These are phyloP conservation scores for Hippolais icterina DNA, from an alignment of 2,113 vertebrate species.

Conservation along the genomic window DNA sequence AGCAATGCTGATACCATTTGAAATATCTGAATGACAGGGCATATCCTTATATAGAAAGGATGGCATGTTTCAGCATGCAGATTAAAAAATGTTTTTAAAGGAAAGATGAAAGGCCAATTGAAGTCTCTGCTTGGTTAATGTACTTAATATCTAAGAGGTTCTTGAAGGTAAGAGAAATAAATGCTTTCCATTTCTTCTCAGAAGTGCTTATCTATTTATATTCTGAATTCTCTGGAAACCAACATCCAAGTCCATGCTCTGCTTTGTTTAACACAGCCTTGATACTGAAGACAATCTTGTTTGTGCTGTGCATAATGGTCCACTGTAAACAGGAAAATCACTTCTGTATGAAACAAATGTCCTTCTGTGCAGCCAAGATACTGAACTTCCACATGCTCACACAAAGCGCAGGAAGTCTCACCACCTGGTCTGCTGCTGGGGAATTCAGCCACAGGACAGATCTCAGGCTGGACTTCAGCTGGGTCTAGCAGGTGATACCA, in stretches of 20 bases:
- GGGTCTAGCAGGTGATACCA: not conserved
- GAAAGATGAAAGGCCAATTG: not conserved
- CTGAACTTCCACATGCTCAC: not conserved
- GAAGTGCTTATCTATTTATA: not conserved
- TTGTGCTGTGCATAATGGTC: not conserved
- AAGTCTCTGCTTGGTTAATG: not conserved
- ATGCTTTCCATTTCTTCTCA: not conserved
- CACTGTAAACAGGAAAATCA: not conserved
- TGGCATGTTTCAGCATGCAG: not conserved
- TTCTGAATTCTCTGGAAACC: not conserved
- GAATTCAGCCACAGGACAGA: not conserved
- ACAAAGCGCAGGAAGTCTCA: rapidly evolving
- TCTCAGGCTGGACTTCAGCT: not conserved
- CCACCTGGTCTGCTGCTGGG: not conserved
- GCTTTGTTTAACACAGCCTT: not conserved
- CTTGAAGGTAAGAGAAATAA: not conserved
- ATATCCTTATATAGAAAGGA: not conserved
- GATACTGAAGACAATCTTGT: not conserved
- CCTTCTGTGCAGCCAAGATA: not conserved
- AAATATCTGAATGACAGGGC: not conserved
- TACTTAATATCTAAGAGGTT: not conserved
- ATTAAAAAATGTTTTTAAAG: not conserved
- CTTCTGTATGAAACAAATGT: not conserved
- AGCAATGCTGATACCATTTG: not conserved
- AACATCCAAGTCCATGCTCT: not conserved